phyloP scores from a whole-genome alignment of 2,888 invertebrate species.

The Bruchidius siliquastri region DNA sequence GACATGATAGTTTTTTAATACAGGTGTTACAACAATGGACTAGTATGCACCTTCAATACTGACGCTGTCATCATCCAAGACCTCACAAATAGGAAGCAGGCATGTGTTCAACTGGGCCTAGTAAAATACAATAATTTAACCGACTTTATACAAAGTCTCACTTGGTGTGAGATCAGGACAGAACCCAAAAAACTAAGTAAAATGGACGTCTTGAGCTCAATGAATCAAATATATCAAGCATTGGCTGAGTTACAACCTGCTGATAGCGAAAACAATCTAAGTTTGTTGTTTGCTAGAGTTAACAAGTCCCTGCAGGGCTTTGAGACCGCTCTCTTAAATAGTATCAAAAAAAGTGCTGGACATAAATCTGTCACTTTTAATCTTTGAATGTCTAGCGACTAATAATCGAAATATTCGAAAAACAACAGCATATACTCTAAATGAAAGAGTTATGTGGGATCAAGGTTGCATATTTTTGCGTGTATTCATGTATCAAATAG shows the following conservation, averaged over 20 bases:
- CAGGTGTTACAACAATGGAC: constrained; percentile 1
- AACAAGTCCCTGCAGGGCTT: constrained; percentile 43
- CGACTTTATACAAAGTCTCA: constrained; percentile 32
- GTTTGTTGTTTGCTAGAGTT: constrained; percentile 41
- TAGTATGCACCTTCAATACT: constrained; percentile 8
- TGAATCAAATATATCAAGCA: constrained; percentile 41
- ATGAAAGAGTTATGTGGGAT: no score
- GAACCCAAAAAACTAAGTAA: constrained; percentile 31
- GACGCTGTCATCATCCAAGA: constrained; percentile 33
- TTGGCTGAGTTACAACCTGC: constrained; percentile 36
- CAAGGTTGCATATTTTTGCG: no score
- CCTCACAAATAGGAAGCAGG: constrained; percentile 26
- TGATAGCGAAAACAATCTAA: constrained; percentile 41
- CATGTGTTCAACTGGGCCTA: constrained; percentile 21
- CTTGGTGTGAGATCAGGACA: constrained; percentile 32
- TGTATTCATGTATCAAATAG: no score
- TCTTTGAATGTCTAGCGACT: constrained; percentile 15
- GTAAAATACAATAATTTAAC: constrained; percentile 28
- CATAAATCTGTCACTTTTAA: constrained; percentile 42
- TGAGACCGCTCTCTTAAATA: constrained; percentile 39
- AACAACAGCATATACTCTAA: no score
- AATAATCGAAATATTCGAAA: no score
- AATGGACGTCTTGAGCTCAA: constrained; percentile 32
- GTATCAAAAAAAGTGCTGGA: constrained; percentile 27
- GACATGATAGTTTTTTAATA: not conserved